Conservation (phyloP, 1,140 invertebrate genomes). For the Palaemon carinicauda region DNA sequence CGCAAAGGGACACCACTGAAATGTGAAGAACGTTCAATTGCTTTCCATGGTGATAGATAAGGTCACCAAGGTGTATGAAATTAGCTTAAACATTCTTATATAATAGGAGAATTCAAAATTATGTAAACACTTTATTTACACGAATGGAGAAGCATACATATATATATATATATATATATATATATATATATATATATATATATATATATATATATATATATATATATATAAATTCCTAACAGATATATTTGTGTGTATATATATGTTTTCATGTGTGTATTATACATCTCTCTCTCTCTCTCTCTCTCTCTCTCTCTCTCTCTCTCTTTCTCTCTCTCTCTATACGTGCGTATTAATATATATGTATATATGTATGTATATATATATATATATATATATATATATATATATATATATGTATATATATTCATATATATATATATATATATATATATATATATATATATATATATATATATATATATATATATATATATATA, state of each 20-base stretch:
- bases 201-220: conserved; percentile 9
- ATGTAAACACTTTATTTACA: background rate
- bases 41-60: no score
- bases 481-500: background rate
- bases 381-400: background rate
- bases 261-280: background rate
- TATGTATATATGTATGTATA: background rate
- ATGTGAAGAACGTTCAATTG: no score
- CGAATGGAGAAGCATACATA: background rate
- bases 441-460: background rate
- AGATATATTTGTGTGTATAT: background rate
- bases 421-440: background rate
- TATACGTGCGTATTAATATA: background rate
- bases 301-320: no score
- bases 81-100: no score
- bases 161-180: no score
- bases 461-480: background rate
- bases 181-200: no score
- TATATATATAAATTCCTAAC: background rate
- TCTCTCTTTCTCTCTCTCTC: no score
- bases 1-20: no score
- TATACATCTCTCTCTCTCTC: background rate
- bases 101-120: no score
- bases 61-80: no score
- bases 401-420: background rate